Evolutionary conservation across 2,888 invertebrate genomes (phyloP), one percentile per base, ranked within the genome.

Genomic region (Cactoblastis cactorum): DNA sequence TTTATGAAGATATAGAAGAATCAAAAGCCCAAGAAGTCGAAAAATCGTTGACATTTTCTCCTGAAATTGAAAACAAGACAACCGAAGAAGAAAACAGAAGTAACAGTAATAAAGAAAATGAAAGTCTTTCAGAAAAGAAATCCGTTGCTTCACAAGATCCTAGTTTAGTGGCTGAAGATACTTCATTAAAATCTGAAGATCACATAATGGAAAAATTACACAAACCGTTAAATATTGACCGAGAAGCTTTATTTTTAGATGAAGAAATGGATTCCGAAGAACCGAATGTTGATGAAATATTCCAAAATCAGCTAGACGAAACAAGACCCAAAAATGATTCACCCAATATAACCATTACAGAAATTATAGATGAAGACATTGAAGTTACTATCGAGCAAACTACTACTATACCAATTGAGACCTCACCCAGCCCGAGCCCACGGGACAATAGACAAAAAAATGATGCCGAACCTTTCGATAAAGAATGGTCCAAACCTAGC

Each of bases 1-100:
- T 92, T 53, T 92, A 92, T 58, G 92, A 92, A 77, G 92, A 92
- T 54, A 92, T 92, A 57, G 91, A 90, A 54, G 83, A 86, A 59
- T 74, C 79, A 9, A 80, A 80, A 67, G 71, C 71, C 46, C 64
- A 71, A 34, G 74, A 85, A 56, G 53, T 54, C 1, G 84, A 83
- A 54, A 91, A 90, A 62, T 77, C 75, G 50, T 73, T 90, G n/a
- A 86, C 91, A 53, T 91, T 91, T 63, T 84, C 88, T 4, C 74
- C 84, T 35, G 81, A 87, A 9, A 70, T 80, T 52, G 80, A 58
- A 37, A 55, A 58, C 35, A 65, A 67, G 43, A 83, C 83, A 53
- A 51, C 50, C 2, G 62, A 69, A 19, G 68, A 70, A 38, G 73
- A 82, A 70, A 62, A 66, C 67, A 59, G 75, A 74, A 73, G 71